phyloP scores from a whole-genome alignment of 2,888 invertebrate species.

The Drosophila peninsularis region DNA sequence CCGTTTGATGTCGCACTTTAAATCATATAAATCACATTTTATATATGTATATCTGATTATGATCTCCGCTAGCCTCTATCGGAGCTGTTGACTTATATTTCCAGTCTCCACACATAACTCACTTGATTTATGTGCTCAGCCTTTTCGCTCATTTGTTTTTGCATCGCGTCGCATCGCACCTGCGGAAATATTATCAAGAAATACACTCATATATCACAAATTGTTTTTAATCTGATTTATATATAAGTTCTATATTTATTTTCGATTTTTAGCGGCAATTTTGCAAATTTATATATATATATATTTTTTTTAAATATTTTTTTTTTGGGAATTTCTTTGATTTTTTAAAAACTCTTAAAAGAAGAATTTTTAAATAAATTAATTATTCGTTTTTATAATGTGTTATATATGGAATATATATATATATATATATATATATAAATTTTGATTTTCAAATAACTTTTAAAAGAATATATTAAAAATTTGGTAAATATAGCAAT shows the following conservation, averaged over 20 bases:
- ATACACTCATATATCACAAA: neutral
- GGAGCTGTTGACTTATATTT: conserved; percentile 19
- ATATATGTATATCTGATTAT: conserved; percentile 7
- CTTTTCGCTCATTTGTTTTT: conserved; percentile 54
- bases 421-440: too few relatives aligned
- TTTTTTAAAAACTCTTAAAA: neutral
- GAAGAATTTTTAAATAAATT: too few relatives aligned
- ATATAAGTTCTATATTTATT: neutral
- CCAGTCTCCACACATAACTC: conserved; percentile 7
- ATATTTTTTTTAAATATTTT: neutral
- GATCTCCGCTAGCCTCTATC: conserved; percentile 1
- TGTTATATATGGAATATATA: too few relatives aligned
- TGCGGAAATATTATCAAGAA: conserved; percentile 9
- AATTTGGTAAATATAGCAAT: too few relatives aligned
- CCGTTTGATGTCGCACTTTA: conserved; percentile 60
- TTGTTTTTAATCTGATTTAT: neutral
- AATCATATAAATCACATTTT: conserved; percentile 68
- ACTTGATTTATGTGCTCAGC: conserved; percentile 54
- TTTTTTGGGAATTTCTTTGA: neutral
- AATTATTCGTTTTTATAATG: too few relatives aligned
- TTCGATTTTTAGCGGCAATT: too few relatives aligned
- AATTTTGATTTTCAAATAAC: too few relatives aligned
- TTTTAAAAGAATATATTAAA: too few relatives aligned
- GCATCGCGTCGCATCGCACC: conserved; percentile 16
- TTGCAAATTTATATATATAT: neutral